Conservation (phyloP, 2,113 vertebrate genomes). For the Lampris incognitus region DNA sequence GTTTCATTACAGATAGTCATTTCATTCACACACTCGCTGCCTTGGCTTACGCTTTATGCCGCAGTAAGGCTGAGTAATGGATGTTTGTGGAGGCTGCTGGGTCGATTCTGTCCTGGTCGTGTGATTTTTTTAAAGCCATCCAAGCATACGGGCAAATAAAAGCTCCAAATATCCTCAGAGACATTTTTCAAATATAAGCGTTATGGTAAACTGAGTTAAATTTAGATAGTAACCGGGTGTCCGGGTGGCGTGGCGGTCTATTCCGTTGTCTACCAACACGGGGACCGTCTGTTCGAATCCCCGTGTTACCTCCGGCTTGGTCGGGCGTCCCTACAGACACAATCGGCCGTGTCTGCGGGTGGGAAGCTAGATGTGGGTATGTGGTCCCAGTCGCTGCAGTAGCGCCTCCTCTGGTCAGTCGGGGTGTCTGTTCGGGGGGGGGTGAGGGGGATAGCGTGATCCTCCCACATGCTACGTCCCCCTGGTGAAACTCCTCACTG, state of each 20-base stretch:
- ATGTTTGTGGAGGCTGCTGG: conserved; percentile 17
- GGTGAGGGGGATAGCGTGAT: too few relatives aligned
- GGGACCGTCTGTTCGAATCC: neutral
- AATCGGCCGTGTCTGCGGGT: too few relatives aligned
- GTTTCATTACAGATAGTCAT: conserved; percentile 54
- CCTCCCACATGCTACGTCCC: too few relatives aligned
- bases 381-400: too few relatives aligned
- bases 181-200: neutral
- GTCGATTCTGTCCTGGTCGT: conserved; percentile 48
- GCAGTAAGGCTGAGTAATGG: conserved; percentile 29
- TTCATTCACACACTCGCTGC: conserved; percentile 40
- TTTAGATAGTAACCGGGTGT: neutral
- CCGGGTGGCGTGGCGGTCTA: neutral
- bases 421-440: too few relatives aligned
- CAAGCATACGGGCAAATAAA: neutral
- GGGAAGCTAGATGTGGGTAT: too few relatives aligned
- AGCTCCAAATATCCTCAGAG: neutral
- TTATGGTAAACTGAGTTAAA: neutral
- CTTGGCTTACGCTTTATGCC: conserved; percentile 38
- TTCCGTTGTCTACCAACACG: too few relatives aligned
- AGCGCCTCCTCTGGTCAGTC: too few relatives aligned
- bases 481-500: too few relatives aligned
- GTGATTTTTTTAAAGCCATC: conserved; percentile 21
- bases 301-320: too few relatives aligned
- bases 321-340: too few relatives aligned